Percentiles rank a stretch among this genome's conserved stretches.
Conservation (phyloP, 2,797 vertebrate genomes). For the Kryptopterus vitreolus region DNA sequence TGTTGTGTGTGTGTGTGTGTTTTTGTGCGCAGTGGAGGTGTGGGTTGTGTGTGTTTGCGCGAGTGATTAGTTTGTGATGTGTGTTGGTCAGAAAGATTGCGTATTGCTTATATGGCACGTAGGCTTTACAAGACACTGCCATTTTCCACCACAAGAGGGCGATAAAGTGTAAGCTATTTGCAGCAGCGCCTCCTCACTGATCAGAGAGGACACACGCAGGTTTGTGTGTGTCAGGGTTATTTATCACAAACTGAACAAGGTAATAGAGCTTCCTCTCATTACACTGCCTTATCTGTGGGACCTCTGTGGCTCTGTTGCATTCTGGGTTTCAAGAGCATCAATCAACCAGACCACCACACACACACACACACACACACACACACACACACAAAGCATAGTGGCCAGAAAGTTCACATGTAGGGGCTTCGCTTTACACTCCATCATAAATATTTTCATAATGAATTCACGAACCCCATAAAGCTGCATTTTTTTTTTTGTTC, state of each 20-base stretch:
- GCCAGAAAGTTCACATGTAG: background rate
- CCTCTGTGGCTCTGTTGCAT: conserved; percentile 64
- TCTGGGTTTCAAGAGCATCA: conserved; percentile 65
- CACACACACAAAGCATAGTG: background rate
- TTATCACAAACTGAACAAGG: conserved; percentile 28
- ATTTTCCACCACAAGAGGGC: conserved; percentile 1
- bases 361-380: conserved; percentile 48
- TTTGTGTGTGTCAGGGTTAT: conserved; percentile 32
- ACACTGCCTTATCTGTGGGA: conserved; percentile 66
- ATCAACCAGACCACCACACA: conserved; percentile 66
- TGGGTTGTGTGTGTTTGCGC: too few relatives aligned
- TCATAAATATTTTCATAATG: background rate
- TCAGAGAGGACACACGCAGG: conserved; percentile 13
- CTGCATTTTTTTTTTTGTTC: background rate
- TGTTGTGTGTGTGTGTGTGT: too few relatives aligned
- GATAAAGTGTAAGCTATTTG: conserved; percentile 3
- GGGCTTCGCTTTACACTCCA: background rate
- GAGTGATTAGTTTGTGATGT: background rate
- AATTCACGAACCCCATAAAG: background rate
- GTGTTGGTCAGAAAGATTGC: background rate
- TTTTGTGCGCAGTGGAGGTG: too few relatives aligned
- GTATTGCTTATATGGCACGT: background rate
- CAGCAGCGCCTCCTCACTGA: background rate
- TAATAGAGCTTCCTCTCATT: conserved; percentile 30
- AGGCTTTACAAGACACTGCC: background rate